These are phyloP conservation scores for Lutjanus erythropterus DNA, from an alignment of 2,113 vertebrate genomes.

Conservation along the genomic window DNA sequence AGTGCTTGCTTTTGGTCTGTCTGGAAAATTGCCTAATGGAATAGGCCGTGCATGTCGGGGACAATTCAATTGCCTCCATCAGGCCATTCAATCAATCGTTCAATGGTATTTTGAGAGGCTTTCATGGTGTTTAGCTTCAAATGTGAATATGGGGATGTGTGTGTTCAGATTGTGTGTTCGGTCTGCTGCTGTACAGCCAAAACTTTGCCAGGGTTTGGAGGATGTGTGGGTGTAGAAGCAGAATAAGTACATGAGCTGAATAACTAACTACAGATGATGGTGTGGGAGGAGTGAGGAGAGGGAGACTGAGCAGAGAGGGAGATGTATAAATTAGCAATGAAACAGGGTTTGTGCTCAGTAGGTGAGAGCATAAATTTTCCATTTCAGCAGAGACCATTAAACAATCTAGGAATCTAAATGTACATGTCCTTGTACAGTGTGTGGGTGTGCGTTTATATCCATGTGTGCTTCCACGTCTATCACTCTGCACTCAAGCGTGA, in stretches of 20 bases:
- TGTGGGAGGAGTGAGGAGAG: slow-evolving; percentile 52
- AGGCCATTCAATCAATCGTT: slow-evolving; percentile 51
- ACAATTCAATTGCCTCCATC: slow-evolving; percentile 44
- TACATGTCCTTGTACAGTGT: slow-evolving; percentile 1
- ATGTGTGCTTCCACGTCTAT: not conserved
- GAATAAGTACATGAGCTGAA: slow-evolving; percentile 68
- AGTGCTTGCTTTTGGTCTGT: slow-evolving; percentile 41
- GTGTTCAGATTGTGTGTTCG: slow-evolving; percentile 1
- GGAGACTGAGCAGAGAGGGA: not conserved
- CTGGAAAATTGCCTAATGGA: slow-evolving; percentile 64
- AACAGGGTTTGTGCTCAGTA: slow-evolving; percentile 15
- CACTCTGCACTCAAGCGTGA: not conserved
- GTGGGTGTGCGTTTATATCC: slow-evolving; percentile 7
- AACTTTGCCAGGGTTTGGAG: slow-evolving; percentile 45
- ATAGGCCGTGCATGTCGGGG: not conserved
- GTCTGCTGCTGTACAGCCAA: slow-evolving; percentile 24
- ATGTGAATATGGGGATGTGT: slow-evolving; percentile 18
- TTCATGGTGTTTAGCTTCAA: slow-evolving; percentile 54
- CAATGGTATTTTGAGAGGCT: slow-evolving; percentile 53
- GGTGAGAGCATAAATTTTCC: slow-evolving; percentile 39
- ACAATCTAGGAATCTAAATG: slow-evolving; percentile 16
- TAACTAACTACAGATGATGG: slow-evolving; percentile 63
- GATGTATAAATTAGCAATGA: slow-evolving; percentile 50
- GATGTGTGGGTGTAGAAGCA: slow-evolving; percentile 59
- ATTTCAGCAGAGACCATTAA: slow-evolving; percentile 19